Base-by-base conservation (phyloP, 2,888 invertebrate species). In the Spisula subtruncata region DNA sequence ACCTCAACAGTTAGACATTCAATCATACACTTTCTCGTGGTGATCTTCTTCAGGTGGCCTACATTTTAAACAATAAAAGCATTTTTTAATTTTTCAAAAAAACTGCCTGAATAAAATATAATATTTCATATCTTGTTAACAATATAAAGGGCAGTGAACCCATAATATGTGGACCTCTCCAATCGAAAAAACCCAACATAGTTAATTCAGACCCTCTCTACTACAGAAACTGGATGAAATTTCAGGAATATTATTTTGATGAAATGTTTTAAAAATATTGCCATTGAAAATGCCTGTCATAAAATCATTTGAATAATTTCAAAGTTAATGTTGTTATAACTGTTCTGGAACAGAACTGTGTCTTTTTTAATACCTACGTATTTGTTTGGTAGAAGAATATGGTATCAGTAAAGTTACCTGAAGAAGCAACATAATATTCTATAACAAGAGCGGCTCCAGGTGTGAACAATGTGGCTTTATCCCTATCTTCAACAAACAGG, bases 381-480 rank as follows among this genome's bases (percentile, higher is more conserved):
- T 51, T 51, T 51, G 41, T 41, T 41, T 41, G 41, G 8, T 41
- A 41, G 8, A 41, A 41, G 41, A 41, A 41, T 2, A 41, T 41
- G 2, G 8, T 41, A n/a, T 41, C 41, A 41, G 41, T 41, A 41
- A 41, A 79, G 25, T 6, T 80, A 85, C 85, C 79, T 89, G 89
- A 71, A 87, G 94, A 93, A n/a, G 95, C 95, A 20, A 93, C 93
- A 91, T 96, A 96, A 92, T 95, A 95, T 86, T 96, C 96, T 51
- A 96, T 93, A 41, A 96, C 95, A 12, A 96, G 94, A 5, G 96
- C 96, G 29, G 96, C 96, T n/a, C 93, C 93, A 0, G 96, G 95
- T 0, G 96, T 96, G 91, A 96, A 96, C 89, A 96, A 91, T 1
- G 96, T 96, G 35, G 96, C 96, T 79, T 95, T 95, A 90, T 96